A percentile compares a stretch with the other conserved stretches of the same genome.
Conservation (phyloP, 2,113 vertebrate species). For the Girardinichthys multiradiatus region DNA sequence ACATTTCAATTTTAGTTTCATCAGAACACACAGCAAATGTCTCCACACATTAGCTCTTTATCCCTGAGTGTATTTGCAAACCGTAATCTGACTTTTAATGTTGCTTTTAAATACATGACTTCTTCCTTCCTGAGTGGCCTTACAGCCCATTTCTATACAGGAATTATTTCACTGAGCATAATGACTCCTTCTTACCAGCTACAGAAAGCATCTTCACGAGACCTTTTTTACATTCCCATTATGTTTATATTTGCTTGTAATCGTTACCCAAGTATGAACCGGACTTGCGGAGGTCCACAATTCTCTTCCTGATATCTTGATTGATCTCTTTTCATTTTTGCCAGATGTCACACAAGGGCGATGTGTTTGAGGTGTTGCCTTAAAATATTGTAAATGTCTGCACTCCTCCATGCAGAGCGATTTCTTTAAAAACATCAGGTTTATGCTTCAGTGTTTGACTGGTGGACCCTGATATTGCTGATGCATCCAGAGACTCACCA, state of each 20-base stretch:
- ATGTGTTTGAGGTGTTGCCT: not conserved
- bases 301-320: too few relatives aligned
- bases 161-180: not conserved
- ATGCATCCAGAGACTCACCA: slow-evolving; percentile 81
- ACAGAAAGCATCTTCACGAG: not conserved
- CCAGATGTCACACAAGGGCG: not conserved
- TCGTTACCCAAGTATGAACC: too few relatives aligned
- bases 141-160: not conserved
- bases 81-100: too few relatives aligned
- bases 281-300: too few relatives aligned
- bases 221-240: not conserved
- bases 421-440: too few relatives aligned
- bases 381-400: not conserved
- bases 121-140: not conserved
- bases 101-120: too few relatives aligned
- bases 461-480: not conserved
- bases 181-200: not conserved
- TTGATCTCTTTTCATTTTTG: too few relatives aligned
- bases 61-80: too few relatives aligned
- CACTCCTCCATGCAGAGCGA: not conserved
- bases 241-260: not conserved
- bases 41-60: too few relatives aligned
- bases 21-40: too few relatives aligned
- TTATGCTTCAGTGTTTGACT: not conserved
- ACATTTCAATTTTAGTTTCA: not conserved